Evolutionary conservation across 2,797 vertebrate species (phyloP).

Genomic region (Rhynchonycteris naso): DNA sequence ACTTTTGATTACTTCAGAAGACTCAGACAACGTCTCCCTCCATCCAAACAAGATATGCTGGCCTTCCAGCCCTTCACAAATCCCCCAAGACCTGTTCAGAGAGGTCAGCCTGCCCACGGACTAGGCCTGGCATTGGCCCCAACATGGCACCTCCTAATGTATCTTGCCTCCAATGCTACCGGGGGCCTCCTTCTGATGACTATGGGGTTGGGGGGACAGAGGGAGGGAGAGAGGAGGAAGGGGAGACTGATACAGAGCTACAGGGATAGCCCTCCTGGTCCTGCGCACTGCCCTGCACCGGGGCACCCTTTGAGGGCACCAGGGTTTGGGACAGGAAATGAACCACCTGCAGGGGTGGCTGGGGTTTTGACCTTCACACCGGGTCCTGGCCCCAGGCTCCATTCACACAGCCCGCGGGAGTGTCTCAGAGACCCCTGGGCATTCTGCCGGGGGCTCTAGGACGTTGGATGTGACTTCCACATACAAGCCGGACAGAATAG

Average conservation of each 20-base stretch:
- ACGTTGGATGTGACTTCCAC: constrained; percentile 93
- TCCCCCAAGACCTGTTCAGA: not conserved
- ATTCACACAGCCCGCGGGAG: constrained; percentile 87
- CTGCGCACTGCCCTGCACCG: not conserved
- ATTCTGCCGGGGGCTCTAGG: constrained; percentile 86
- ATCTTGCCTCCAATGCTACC: not conserved
- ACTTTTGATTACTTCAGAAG: not conserved
- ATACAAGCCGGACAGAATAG: constrained; percentile 93
- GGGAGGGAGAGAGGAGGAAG: no score
- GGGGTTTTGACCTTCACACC: constrained; percentile 96
- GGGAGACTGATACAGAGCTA: not conserved
- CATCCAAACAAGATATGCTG: no score
- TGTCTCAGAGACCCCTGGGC: constrained; percentile 87
- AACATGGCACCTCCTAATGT: not conserved
- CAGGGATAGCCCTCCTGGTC: not conserved
- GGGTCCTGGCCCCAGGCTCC: constrained; percentile 86
- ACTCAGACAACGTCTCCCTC: not conserved
- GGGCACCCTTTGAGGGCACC: constrained; percentile 39
- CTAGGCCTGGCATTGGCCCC: not conserved
- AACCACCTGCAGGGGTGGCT: constrained; percentile 94
- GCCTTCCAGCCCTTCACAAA: not conserved
- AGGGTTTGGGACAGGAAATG: constrained; percentile 86
- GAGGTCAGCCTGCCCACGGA: not conserved
- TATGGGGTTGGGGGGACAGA: no score
- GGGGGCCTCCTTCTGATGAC: not conserved